A percentile compares a stretch with the other conserved stretches of the same genome.
These are phyloP conservation scores for Drosophila nannoptera DNA, from an alignment of 1,140 invertebrate species.

Conservation along the genomic window DNA sequence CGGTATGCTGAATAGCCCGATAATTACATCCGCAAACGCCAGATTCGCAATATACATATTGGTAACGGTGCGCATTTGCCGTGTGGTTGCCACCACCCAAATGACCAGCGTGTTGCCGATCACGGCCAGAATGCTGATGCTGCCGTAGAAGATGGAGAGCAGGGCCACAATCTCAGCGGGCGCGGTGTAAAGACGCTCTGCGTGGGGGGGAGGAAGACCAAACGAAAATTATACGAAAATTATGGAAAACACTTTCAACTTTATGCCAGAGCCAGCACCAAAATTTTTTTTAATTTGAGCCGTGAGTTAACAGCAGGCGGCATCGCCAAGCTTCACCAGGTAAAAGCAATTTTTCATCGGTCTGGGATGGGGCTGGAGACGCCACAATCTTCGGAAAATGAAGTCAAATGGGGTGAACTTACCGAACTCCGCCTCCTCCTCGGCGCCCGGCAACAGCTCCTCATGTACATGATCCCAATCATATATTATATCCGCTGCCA, in stretches of 20 bases:
- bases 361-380: no score
- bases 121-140: conserved; percentile 88
- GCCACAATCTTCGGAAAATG: neutral
- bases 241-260: neutral
- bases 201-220: neutral
- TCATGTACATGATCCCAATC: conserved; percentile 35
- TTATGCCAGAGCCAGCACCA: conserved; percentile 12
- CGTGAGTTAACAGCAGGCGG: no score
- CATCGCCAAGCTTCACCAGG: no score
- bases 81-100: conserved; percentile 87
- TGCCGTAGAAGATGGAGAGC: conserved; percentile 88
- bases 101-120: conserved; percentile 90
- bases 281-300: no score
- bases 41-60: conserved; percentile 91
- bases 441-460: conserved; percentile 60
- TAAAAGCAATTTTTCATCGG: no score
- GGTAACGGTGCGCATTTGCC: conserved; percentile 89
- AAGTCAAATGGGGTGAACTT: conserved; percentile 25
- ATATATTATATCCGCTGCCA: conserved; percentile 51
- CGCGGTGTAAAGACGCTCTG: conserved; percentile 84
- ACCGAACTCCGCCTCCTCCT: conserved; percentile 69
- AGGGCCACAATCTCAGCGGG: conserved; percentile 86
- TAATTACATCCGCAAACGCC: conserved; percentile 88
- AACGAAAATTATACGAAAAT: neutral
- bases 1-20: conserved; percentile 88